Evolutionary conservation across 2,113 vertebrate species (phyloP).

Genomic region (Cyanistes caeruleus): DNA sequence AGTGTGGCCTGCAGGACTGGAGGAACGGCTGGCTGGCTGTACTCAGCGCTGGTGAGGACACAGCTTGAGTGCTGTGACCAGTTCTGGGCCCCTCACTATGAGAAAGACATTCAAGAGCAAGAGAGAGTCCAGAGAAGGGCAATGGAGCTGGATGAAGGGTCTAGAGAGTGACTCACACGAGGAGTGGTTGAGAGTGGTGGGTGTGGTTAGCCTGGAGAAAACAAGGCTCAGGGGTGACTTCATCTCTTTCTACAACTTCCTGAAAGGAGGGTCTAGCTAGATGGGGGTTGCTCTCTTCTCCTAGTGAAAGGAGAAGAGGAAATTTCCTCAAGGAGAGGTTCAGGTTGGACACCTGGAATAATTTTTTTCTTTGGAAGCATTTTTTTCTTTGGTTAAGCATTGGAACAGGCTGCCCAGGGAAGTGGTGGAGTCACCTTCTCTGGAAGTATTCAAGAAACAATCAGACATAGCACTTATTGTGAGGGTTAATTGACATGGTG

Average conservation of each 20-base stretch:
- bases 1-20: background rate
- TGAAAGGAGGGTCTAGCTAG: background rate
- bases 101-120: background rate
- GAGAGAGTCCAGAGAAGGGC: background rate
- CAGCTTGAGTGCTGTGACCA: background rate
- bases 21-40: background rate
- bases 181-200: background rate
- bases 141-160: background rate
- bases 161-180: background rate
- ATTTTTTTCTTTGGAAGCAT: background rate
- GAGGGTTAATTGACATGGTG: background rate
- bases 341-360: background rate
- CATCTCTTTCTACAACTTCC: background rate
- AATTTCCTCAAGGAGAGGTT: background rate
- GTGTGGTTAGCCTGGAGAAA: background rate
- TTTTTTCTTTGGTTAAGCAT: background rate
- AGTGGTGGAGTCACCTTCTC: no score
- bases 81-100: background rate
- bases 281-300: background rate
- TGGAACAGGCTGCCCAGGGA: background rate
- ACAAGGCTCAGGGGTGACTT: background rate
- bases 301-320: background rate
- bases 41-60: no score
- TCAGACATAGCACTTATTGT: background rate
- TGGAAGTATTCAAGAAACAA: background rate